Base-by-base conservation (phyloP, 2,797 vertebrate species). In the Sebastes minor region DNA sequence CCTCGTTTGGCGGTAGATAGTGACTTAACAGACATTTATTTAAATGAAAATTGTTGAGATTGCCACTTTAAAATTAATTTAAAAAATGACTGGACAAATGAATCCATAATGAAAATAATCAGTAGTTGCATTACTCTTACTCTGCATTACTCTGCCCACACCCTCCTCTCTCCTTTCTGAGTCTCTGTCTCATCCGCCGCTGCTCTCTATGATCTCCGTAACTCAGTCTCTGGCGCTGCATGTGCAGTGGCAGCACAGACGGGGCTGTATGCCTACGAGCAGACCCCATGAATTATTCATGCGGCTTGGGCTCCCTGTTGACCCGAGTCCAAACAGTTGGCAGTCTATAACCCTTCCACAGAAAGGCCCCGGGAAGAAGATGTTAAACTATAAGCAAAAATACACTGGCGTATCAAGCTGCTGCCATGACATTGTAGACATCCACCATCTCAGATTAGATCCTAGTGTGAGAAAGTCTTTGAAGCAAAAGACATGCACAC, bases 281-380 rank as follows among this genome's bases (percentile, higher is more conserved):
- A 81, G 86, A 83, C 82, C 3, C n/a, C 56, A 88, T 95, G 86
- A 82, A 95, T 95, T 89, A 95, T 95, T 93, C 93, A 95, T 93
- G 78, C 2, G 3, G 76, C 64, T 80, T 20, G 30, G 71, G 79
- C 78, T 91, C 89, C 81, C 87, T 76, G 85, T 80, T 89, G 90
- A 94, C 91, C 91, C 8, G 33, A 85, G 90, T 90, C 89, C 91
- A 92, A 94, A 93, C 90, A 88, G 88, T 94, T 91, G 84, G 87
- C 89, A 88, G 86, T 91, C 86, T 76, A 84, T 82, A 89, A 85
- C 71, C 76, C 85, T 90, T 88, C 88, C 89, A 87, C 85, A 81
- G 80, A 89, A 83, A 77, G 62, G 71, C 77, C 85, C 70, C 52
- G 28, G 80, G 84, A 87, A 85, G 83, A 85, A 71, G 79, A 85